phyloP scores from a whole-genome alignment of 2,113 vertebrate genomes.

The Lycaon pictus region DNA sequence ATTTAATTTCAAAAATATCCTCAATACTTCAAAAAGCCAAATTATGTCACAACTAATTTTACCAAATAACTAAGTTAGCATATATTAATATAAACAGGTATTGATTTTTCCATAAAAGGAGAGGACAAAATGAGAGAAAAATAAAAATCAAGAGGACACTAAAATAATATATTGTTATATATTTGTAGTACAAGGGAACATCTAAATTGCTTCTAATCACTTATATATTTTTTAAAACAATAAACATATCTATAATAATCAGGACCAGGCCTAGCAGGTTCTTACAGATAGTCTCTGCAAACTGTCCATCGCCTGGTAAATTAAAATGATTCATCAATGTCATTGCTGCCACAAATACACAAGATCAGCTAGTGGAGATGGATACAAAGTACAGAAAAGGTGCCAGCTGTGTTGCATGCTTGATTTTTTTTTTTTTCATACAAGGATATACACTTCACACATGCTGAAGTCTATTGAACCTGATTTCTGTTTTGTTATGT shows the following conservation, averaged over 20 bases:
- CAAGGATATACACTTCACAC: neutral
- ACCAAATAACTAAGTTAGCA: constrained; percentile 24
- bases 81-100: neutral
- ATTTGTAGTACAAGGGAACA: neutral
- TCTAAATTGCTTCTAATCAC: constrained; percentile 49
- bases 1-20: constrained; percentile 31
- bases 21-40: neutral
- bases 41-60: constrained; percentile 1
- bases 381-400: constrained; percentile 45
- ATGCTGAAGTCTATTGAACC: constrained; percentile 21
- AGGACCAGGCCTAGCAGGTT: constrained; percentile 57
- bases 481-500: constrained; percentile 43
- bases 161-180: constrained; percentile 16
- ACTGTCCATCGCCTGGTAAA: constrained; percentile 62
- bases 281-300: constrained; percentile 59
- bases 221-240: constrained; percentile 38
- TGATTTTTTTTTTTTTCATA: neutral
- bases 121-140: neutral
- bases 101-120: constrained; percentile 11
- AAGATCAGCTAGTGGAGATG: constrained; percentile 41
- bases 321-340: constrained; percentile 83
- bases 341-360: neutral
- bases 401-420: neutral
- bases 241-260: constrained; percentile 56
- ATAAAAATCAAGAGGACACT: neutral